These are phyloP conservation scores for Drosophila arizonae DNA, from an alignment of 1,140 invertebrate genomes.

Conservation along the genomic window DNA sequence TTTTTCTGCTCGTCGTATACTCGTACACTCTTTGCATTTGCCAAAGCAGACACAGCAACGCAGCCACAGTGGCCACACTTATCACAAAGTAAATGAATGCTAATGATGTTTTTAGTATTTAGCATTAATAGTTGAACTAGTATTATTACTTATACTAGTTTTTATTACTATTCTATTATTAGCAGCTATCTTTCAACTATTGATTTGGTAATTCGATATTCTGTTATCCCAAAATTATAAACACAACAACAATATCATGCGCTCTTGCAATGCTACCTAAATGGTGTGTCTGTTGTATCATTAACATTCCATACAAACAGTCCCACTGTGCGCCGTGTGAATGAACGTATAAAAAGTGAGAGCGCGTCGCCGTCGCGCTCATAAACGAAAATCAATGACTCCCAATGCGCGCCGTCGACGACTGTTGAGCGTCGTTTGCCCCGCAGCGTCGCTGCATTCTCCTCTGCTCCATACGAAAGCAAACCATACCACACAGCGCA, in stretches of 20 bases:
- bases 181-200: background rate
- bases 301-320: conserved; percentile 27
- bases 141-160: background rate
- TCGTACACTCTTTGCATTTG: conserved; percentile 43
- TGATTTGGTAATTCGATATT: background rate
- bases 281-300: conserved; percentile 10
- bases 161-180: too few species aligned
- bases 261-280: background rate
- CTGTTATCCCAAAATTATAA: background rate
- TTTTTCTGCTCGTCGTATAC: conserved; percentile 16
- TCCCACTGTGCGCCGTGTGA: conserved; percentile 70
- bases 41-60: conserved; percentile 15
- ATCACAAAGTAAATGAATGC: background rate
- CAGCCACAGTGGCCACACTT: conserved; percentile 17
- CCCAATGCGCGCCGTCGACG: conserved; percentile 57
- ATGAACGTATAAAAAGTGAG: conserved; percentile 81
- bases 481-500: background rate
- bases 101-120: background rate
- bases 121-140: background rate
- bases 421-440: conserved; percentile 29
- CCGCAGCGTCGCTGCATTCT: background rate
- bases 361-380: conserved; percentile 61
- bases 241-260: background rate
- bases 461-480: conserved; percentile 1
- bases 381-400: conserved; percentile 81